phyloP scores from a whole-genome alignment of 2,797 vertebrate species.

The Phoeniculus purpureus region DNA sequence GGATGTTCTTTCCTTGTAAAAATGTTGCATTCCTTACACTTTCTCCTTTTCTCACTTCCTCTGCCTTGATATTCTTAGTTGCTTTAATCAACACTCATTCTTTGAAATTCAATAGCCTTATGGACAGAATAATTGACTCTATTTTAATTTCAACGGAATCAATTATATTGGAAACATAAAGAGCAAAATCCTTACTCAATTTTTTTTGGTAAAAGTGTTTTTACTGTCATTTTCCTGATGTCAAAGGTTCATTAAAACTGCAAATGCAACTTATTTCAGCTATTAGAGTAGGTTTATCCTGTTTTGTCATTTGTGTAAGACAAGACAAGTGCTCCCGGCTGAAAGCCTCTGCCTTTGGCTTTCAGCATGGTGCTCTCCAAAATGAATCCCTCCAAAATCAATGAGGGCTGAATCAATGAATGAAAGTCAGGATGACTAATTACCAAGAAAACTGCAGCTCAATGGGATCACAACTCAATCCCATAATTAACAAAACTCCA shows the following conservation, averaged over 20 bases:
- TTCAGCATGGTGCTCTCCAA: neutral
- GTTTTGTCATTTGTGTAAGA: neutral
- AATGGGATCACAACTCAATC: neutral
- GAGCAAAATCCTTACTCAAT: neutral
- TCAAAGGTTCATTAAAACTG: neutral
- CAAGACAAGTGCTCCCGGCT: neutral
- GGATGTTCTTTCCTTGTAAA: neutral
- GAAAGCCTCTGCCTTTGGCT: neutral
- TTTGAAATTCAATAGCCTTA: neutral
- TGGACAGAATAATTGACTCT: neutral
- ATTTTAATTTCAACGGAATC: neutral
- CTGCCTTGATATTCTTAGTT: neutral
- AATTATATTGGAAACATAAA: neutral
- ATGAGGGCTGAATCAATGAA: conserved; percentile 12
- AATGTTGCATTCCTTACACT: neutral
- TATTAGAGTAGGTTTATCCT: neutral
- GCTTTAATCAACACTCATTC: neutral
- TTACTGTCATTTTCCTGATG: neutral
- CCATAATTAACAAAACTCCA: neutral
- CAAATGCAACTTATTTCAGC: neutral
- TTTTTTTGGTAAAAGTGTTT: neutral
- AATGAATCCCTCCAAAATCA: conserved; percentile 25
- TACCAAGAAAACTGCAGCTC: conserved; percentile 17
- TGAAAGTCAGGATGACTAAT: conserved; percentile 42
- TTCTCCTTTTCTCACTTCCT: neutral